These are phyloP conservation scores for Hydroisotoma schaefferi DNA, from an alignment of 2,888 invertebrate genomes.

Conservation along the genomic window DNA sequence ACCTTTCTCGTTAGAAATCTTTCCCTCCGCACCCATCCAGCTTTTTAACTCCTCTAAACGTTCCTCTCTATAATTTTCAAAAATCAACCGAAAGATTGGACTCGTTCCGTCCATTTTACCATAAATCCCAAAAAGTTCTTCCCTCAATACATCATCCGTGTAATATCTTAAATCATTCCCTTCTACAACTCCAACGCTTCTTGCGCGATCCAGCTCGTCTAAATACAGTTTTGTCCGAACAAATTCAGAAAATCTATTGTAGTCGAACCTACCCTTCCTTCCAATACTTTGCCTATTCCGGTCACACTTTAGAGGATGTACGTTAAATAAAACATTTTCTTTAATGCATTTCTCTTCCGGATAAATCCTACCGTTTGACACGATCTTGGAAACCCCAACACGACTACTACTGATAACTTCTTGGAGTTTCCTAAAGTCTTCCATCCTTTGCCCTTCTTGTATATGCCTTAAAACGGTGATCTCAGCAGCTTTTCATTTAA, in stretches of 20 bases:
- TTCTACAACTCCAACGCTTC: not conserved
- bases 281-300: not conserved
- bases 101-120: constrained; percentile 18
- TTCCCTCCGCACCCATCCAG: constrained; percentile 14
- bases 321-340: not conserved
- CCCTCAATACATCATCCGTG: constrained; percentile 13
- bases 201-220: not conserved
- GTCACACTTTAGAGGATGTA: constrained; percentile 12
- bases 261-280: not conserved
- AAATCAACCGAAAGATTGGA: constrained; percentile 8
- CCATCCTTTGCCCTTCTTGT: no score
- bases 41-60: constrained; percentile 15
- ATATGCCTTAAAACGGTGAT: no score
- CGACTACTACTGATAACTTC: no score
- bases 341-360: not conserved
- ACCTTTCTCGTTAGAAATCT: not conserved
- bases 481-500: no score
- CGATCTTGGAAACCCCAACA: no score
- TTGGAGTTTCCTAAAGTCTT: no score
- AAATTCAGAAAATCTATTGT: constrained; percentile 11
- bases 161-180: constrained; percentile 1
- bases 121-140: constrained; percentile 18
- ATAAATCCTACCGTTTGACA: not conserved
- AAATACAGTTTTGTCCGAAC: constrained; percentile 8
- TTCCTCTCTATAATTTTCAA: constrained; percentile 23